These are phyloP conservation scores for Oreochromis spilurus DNA, from an alignment of 2,113 vertebrate species.

Conservation along the genomic window DNA sequence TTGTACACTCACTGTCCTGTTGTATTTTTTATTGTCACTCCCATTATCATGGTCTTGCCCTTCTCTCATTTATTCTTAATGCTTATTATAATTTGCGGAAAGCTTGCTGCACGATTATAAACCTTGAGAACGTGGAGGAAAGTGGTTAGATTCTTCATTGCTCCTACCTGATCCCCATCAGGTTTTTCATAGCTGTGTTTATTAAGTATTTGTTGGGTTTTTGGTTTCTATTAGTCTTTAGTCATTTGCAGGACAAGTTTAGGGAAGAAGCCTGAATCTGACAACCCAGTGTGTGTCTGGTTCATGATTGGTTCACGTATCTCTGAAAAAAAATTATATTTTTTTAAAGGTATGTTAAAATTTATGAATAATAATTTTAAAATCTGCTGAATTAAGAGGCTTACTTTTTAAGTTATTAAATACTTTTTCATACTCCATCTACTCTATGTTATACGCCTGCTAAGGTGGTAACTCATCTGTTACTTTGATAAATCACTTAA, in stretches of 20 bases:
- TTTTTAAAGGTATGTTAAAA: background rate
- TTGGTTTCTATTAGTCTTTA: background rate
- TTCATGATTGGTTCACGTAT: background rate
- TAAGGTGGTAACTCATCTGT: background rate
- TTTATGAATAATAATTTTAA: background rate
- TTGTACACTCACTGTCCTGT: background rate
- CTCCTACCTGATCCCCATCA: background rate
- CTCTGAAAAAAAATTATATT: fast-evolving
- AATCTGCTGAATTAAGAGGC: background rate
- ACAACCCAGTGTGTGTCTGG: background rate
- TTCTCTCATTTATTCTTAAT: background rate
- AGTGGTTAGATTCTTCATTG: background rate
- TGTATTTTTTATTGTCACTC: background rate
- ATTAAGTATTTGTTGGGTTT: background rate
- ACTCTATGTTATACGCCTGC: background rate
- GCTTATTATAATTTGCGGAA: fast-evolving
- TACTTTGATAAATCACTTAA: background rate
- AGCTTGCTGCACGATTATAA: background rate
- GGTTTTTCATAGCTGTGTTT: background rate
- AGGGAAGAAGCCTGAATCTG: fast-evolving
- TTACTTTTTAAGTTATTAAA: background rate
- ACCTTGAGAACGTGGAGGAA: background rate
- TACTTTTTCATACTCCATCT: background rate
- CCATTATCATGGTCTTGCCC: fast-evolving
- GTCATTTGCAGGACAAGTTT: background rate